phyloP scores from a whole-genome alignment of 2,888 invertebrate species.

The Heteromurus nitidus region DNA sequence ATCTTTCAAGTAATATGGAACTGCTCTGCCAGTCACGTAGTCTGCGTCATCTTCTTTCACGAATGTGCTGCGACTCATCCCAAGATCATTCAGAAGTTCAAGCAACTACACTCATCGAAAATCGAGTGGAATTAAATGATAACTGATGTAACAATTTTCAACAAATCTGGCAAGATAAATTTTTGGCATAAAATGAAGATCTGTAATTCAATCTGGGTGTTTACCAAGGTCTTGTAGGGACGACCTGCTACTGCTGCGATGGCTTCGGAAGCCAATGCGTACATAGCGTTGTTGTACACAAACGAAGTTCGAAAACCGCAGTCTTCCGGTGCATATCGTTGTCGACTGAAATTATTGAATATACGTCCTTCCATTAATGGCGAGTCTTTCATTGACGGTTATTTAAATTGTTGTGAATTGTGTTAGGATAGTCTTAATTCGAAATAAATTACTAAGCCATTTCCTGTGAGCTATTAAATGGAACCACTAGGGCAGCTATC shows the following conservation, averaged over 20 bases:
- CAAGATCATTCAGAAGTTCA: slow-evolving; percentile 38
- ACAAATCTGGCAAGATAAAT: not conserved
- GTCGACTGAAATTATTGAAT: slow-evolving; percentile 46
- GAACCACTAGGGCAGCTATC: slow-evolving; percentile 12
- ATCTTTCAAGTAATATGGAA: slow-evolving; percentile 44
- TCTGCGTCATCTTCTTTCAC: slow-evolving; percentile 43
- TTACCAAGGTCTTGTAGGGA: slow-evolving; percentile 44
- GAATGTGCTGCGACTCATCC: slow-evolving; percentile 36
- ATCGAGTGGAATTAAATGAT: not conserved
- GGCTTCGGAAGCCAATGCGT: slow-evolving; percentile 43
- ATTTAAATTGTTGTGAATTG: not conserved
- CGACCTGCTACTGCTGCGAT: slow-evolving; percentile 45
- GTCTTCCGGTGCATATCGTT: slow-evolving; percentile 53
- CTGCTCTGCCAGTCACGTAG: slow-evolving; percentile 5
- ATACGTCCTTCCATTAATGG: slow-evolving; percentile 27
- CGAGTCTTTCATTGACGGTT: slow-evolving; percentile 36
- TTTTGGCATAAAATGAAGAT: not conserved
- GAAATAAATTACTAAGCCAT: slow-evolving; percentile 31
- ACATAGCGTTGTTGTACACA: slow-evolving; percentile 64
- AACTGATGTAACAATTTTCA: not conserved
- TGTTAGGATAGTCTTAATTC: slow-evolving; percentile 2
- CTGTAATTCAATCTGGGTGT: not conserved
- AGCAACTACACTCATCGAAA: not conserved
- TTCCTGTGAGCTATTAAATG: slow-evolving; percentile 30
- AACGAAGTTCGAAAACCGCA: slow-evolving; percentile 59